Base-by-base conservation (phyloP, 2,797 vertebrate species). In the Syngnathus rostellatus region DNA sequence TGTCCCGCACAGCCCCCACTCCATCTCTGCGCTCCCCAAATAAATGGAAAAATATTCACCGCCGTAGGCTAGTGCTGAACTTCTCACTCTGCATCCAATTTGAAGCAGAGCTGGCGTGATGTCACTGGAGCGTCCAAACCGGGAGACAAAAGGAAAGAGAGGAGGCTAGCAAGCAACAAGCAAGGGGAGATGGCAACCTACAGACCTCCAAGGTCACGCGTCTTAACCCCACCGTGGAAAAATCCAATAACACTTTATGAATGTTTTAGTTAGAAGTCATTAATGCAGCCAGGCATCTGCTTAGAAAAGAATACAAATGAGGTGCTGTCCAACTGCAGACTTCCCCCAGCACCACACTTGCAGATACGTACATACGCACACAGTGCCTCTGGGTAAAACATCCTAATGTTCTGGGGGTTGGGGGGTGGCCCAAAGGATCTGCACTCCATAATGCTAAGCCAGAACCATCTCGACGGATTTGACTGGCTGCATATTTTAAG, bases 41-140 rank as follows among this genome's bases (percentile, higher is more conserved):
- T 92, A 92, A 91, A 93, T 92, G 91, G 90, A 92, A 92, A 93
- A 91, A 90, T 91, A 92, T 91, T 91, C 91, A 84, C 75, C 78
- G 91, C 91, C 91, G 75, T 67, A 78, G 91, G 92, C 91, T 86
- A 91, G 85, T 67, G 70, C 83, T 92, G 90, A 93, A 92, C 90
- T 93, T 91, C 90, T 91, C 90, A 90, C 90, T 87, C 90, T 90
- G 90, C 89, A 91, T 91, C 90, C 91, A 92, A 91, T 91, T 90
- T 90, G 84, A 89, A 91, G 86, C 70, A 62, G 82, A 85, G 83
- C 79, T 81, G 83, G 82, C 77, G 83, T 91, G 89, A 92, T 91
- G 90, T 91, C 89, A 92, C 84, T 67, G 55, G 75, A 84, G 83
- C 85, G 76, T 87, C 88, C 84, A 86, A 83, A 86, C 76, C 78